These are phyloP conservation scores for Drusus annulatus DNA, from an alignment of 1,140 invertebrate species.

Conservation along the genomic window DNA sequence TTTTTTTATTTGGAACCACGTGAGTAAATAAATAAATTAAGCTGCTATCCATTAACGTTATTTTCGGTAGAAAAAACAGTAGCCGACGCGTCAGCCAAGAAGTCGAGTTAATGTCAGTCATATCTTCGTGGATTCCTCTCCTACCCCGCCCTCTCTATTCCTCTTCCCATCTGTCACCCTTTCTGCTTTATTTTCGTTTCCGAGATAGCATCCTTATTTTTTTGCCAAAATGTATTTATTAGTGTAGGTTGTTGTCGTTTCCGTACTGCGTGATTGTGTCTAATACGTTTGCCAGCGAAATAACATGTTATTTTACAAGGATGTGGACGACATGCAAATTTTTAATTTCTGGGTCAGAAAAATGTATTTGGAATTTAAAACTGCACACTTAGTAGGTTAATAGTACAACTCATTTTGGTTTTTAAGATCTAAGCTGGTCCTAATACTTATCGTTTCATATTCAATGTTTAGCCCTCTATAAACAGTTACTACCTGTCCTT, in stretches of 20 bases:
- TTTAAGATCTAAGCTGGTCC: too few relatives aligned
- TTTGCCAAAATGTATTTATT: background rate
- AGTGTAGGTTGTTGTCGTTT: background rate
- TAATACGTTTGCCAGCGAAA: background rate
- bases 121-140: background rate
- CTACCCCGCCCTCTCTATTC: background rate
- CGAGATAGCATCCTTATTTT: constrained; percentile 2
- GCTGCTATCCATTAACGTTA: background rate
- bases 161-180: background rate
- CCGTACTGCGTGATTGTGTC: background rate
- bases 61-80: background rate
- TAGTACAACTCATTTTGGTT: too few relatives aligned
- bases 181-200: constrained; percentile 10
- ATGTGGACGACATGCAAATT: too few relatives aligned
- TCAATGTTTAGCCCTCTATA: too few relatives aligned
- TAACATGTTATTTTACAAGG: background rate
- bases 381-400: too few relatives aligned
- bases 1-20: too few relatives aligned
- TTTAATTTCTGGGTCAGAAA: too few relatives aligned
- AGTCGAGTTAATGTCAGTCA: background rate
- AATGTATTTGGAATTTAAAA: too few relatives aligned
- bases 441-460: too few relatives aligned
- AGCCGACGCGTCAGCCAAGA: background rate
- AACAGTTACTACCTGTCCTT: too few relatives aligned
- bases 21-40: too few relatives aligned